Evolutionary conservation across 92 coral and sea anemone species (phyloP).

Genomic region (Ricordea florida): DNA sequence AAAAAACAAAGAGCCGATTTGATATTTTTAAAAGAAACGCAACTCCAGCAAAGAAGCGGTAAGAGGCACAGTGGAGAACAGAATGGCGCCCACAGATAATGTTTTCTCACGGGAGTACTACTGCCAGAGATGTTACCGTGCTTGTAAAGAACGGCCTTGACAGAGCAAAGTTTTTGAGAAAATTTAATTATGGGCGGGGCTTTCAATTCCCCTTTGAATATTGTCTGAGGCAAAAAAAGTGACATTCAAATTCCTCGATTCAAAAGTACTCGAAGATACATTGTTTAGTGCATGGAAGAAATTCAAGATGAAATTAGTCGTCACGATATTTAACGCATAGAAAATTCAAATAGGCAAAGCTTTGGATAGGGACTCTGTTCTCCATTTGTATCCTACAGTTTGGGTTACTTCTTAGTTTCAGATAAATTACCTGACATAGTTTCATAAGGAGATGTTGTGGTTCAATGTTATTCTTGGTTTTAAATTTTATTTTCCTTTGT

Average conservation of each 20-base stretch:
- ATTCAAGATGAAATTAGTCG: not conserved
- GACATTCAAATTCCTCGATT: not conserved
- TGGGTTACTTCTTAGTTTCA: slow-evolving; percentile 2
- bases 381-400: not conserved
- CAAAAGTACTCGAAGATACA: not conserved
- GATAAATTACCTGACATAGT: not conserved
- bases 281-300: slow-evolving; percentile 6
- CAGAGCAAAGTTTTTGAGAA: not conserved
- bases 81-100: no score
- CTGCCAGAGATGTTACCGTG: no score
- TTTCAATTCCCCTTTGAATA: not conserved
- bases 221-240: not conserved
- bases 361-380: slow-evolving; percentile 3
- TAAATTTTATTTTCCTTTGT: no score
- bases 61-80: no score
- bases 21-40: no score
- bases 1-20: not conserved
- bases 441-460: no score
- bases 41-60: no score
- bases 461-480: no score
- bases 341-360: slow-evolving; percentile 1
- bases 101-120: no score
- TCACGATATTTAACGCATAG: slow-evolving; percentile 5
- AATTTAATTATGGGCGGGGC: not conserved
- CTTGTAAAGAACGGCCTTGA: no score